A percentile compares a stretch with the other conserved stretches of the same genome.
Conservation (phyloP, 1,140 invertebrate species). For the Physella acuta region DNA sequence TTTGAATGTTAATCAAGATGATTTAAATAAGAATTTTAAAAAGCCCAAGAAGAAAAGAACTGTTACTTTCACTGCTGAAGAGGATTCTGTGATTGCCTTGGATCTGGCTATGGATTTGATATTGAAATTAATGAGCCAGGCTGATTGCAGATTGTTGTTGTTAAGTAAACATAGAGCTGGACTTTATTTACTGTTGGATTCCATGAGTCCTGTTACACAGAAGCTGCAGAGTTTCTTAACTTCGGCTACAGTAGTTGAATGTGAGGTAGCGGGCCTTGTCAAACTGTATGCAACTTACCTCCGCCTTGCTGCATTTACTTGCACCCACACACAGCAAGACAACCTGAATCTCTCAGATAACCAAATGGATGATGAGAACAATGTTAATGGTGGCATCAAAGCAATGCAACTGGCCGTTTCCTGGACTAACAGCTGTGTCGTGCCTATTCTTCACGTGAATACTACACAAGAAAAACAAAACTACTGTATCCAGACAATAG, state of each 20-base stretch:
- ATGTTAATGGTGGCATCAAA: not conserved
- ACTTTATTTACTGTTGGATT: not conserved
- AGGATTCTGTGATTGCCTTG: not conserved
- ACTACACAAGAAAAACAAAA: not conserved
- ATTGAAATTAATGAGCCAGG: slow-evolving; percentile 5
- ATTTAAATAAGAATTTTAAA: too few relatives aligned
- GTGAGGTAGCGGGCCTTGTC: not conserved
- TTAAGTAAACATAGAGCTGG: not conserved
- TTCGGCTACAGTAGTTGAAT: too few relatives aligned
- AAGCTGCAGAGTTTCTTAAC: not conserved
- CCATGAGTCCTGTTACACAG: not conserved
- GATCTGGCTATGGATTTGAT: not conserved
- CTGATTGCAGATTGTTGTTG: slow-evolving; percentile 13
- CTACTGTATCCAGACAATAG: not conserved
- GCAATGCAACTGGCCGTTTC: not conserved
- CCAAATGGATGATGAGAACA: not conserved
- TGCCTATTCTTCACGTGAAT: not conserved
- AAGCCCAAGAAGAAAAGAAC: not conserved
- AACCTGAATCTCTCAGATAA: too few relatives aligned
- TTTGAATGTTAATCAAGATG: not conserved
- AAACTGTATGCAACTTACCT: not conserved
- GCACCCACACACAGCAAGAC: too few relatives aligned
- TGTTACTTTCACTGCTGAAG: not conserved
- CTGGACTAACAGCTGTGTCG: not conserved
- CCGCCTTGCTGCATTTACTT: slow-evolving; percentile 2